Evolutionary conservation across 2,888 invertebrate genomes (phyloP).

Genomic region (Papilio protenor): DNA sequence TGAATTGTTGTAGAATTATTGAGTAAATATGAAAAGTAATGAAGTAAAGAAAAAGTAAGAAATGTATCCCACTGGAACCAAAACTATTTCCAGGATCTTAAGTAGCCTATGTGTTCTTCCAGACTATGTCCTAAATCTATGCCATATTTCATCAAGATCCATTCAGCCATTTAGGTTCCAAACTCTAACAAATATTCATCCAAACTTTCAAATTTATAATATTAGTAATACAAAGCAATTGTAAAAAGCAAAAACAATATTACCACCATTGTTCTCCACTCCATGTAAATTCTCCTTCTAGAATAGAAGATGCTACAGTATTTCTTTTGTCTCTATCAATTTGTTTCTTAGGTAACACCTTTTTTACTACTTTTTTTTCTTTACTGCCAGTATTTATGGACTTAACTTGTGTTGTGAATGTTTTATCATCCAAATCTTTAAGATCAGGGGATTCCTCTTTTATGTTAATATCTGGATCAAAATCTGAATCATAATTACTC

Average conservation of each 20-base stretch:
- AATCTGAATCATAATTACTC: conserved; percentile 46
- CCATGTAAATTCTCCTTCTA: conserved; percentile 76
- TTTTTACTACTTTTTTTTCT: conserved; percentile 48
- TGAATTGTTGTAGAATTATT: no score
- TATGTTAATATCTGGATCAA: conserved; percentile 37
- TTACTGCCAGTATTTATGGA: conserved; percentile 50
- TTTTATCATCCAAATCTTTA: conserved; percentile 36
- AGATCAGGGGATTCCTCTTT: conserved; percentile 35
- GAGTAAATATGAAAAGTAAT: no score
- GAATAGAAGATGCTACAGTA: conserved; percentile 70
- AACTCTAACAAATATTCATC: no score
- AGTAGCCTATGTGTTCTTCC: no score
- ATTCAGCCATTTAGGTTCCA: no score
- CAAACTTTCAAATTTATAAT: no score
- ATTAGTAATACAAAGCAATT: conserved; percentile 28
- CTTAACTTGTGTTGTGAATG: conserved; percentile 6
- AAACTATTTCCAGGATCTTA: no score
- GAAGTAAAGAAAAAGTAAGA: no score
- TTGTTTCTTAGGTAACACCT: conserved; percentile 52
- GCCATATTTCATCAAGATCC: no score
- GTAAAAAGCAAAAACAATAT: conserved; percentile 46
- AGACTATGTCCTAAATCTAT: no score
- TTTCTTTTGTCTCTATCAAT: conserved; percentile 54
- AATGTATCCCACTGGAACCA: not conserved
- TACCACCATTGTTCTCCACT: conserved; percentile 78